These are phyloP conservation scores for Eupithecia insigniata DNA, from an alignment of 2,888 invertebrate genomes.

Conservation along the genomic window DNA sequence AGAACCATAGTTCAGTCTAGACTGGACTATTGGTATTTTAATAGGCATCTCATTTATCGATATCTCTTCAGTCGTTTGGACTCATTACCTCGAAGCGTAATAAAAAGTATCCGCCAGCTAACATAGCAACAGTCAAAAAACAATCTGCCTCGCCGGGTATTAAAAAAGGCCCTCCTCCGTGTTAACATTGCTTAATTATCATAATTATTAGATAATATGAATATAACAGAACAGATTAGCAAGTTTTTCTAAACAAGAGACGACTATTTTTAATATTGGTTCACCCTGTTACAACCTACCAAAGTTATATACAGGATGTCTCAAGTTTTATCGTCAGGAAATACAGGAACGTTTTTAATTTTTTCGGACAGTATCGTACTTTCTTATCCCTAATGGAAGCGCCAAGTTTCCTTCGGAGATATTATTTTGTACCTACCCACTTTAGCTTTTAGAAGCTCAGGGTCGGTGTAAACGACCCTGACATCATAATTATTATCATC, in stretches of 20 bases:
- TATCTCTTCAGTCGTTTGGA: no score
- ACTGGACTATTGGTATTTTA: no score
- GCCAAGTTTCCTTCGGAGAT: constrained; percentile 15
- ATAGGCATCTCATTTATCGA: no score
- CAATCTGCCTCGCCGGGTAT: no score
- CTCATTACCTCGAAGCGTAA: no score
- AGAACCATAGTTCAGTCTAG: no score
- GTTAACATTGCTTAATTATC: no score
- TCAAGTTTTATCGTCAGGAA: constrained; percentile 25
- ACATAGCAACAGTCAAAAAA: no score
- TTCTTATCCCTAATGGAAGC: constrained; percentile 23
- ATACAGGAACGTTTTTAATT: constrained; percentile 27
- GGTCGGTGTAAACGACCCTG: not conserved
- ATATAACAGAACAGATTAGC: not conserved
- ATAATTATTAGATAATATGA: no score
- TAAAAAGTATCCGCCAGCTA: no score
- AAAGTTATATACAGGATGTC: constrained; percentile 1
- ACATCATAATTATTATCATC: not conserved
- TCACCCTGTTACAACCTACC: not conserved
- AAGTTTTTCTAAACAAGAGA: not conserved
- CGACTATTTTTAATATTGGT: not conserved
- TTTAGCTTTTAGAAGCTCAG: constrained; percentile 9
- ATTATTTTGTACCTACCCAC: constrained; percentile 26
- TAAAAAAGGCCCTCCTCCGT: no score
- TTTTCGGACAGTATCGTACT: constrained; percentile 29